Conservation (phyloP, 2,113 vertebrate genomes). For the Noturus placidus region DNA sequence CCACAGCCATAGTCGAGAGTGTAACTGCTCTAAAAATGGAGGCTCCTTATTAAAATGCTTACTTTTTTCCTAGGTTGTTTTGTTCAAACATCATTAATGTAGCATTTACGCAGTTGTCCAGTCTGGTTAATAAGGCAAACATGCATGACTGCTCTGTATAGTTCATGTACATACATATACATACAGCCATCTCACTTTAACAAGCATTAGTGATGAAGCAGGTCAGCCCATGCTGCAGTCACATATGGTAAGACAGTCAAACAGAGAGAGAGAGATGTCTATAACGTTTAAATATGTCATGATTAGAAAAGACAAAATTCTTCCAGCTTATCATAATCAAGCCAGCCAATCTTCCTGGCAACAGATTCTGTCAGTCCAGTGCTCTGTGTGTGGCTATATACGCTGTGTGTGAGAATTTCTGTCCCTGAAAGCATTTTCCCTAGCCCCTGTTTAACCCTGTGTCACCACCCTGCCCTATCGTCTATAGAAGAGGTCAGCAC, state of each 20-base stretch:
- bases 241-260: neutral
- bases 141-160: neutral
- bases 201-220: neutral
- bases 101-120: neutral
- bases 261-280: neutral
- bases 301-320: slow-evolving; percentile 12
- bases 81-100: neutral
- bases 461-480: slow-evolving; percentile 26
- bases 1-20: neutral
- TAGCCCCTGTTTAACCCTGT: slow-evolving; percentile 31
- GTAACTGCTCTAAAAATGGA: neutral
- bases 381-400: slow-evolving; percentile 30
- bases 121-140: neutral
- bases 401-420: slow-evolving; percentile 40
- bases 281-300: neutral
- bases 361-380: slow-evolving; percentile 53
- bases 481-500: slow-evolving; percentile 40
- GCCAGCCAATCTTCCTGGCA: slow-evolving; percentile 63
- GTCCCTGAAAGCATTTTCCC: slow-evolving; percentile 30
- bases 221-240: neutral
- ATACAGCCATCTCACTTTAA: neutral
- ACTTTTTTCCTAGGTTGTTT: neutral
- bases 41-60: neutral
- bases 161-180: neutral
- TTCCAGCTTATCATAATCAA: slow-evolving; percentile 17